Percentiles rank a stretch among this genome's conserved stretches.
phyloP scores from a whole-genome alignment of 2,113 vertebrate species.

The Pelecanus crispus region DNA sequence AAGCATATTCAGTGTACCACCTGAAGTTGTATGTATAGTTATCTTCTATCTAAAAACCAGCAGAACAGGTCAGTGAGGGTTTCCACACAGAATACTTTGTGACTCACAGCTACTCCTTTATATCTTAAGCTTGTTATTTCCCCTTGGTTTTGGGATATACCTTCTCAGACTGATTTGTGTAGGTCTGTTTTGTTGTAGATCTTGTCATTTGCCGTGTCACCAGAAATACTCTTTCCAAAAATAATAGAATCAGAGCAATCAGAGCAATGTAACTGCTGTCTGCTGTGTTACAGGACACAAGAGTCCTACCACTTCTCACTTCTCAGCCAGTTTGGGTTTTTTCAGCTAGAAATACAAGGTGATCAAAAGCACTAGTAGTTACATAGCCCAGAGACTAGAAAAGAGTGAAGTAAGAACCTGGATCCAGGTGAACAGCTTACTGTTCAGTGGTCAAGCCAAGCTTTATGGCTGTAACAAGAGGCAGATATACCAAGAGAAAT shows the following conservation, averaged over 20 bases:
- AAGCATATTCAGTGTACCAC: slow-evolving; percentile 94
- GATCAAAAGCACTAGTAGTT: not conserved
- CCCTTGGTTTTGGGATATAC: not conserved
- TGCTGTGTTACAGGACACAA: not conserved
- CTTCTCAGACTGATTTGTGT: not conserved
- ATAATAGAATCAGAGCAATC: not conserved
- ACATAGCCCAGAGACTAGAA: not conserved
- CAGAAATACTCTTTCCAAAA: not conserved
- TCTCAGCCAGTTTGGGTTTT: not conserved
- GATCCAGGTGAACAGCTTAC: not conserved
- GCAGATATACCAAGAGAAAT: not conserved
- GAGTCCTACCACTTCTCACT: not conserved
- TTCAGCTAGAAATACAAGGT: not conserved
- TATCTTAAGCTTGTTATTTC: not conserved
- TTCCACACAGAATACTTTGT: not conserved
- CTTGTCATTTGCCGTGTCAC: not conserved
- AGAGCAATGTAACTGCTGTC: not conserved
- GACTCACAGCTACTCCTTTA: not conserved
- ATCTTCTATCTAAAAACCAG: slow-evolving; percentile 79
- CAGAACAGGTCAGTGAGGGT: not conserved
- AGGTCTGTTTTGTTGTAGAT: not conserved
- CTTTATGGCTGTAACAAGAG: not conserved
- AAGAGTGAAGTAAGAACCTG: not conserved
- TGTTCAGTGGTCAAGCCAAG: not conserved
- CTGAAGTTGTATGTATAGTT: slow-evolving; percentile 90